Evolutionary conservation across 2,888 invertebrate species (phyloP).

Genomic region (Chorisops tibialis): DNA sequence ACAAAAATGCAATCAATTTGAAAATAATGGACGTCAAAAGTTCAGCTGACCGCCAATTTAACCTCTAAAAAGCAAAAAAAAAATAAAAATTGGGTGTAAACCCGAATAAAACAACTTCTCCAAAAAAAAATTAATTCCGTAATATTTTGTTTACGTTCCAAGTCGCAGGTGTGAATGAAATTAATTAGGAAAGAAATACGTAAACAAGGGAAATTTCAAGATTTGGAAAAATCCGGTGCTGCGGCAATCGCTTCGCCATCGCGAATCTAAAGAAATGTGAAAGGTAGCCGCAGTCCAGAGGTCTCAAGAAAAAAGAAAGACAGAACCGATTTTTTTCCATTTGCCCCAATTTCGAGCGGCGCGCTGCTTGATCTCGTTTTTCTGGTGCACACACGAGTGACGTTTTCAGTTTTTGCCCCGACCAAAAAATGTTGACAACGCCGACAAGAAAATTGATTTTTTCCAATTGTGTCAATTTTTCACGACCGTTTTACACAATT

Average conservation of each 20-base stretch:
- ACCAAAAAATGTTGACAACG: constrained; percentile 4
- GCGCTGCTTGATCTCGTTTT: constrained; percentile 7
- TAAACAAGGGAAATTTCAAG: no score
- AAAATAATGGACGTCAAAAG: no score
- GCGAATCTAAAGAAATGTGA: background rate
- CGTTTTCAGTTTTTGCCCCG: background rate
- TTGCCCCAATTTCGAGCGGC: constrained; percentile 12
- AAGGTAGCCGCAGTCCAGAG: background rate
- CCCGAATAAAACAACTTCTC: no score
- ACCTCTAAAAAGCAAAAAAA: no score
- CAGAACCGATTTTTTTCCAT: background rate
- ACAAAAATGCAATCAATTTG: no score
- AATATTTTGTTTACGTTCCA: constrained; percentile 18
- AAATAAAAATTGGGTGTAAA: no score
- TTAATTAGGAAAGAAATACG: no score
- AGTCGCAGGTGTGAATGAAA: background rate
- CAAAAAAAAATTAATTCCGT: constrained; percentile 5
- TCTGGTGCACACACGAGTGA: constrained; percentile 4
- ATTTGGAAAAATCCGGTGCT: no score
- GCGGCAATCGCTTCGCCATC: background rate
- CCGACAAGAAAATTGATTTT: background rate
- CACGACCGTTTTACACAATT: background rate
- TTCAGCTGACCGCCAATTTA: no score
- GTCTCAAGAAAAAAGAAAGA: background rate
- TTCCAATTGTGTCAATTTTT: background rate